Percentiles rank a stretch among this genome's conserved stretches.
phyloP scores from a whole-genome alignment of 2,888 invertebrate genomes.

The Iselma pallidipennis region DNA sequence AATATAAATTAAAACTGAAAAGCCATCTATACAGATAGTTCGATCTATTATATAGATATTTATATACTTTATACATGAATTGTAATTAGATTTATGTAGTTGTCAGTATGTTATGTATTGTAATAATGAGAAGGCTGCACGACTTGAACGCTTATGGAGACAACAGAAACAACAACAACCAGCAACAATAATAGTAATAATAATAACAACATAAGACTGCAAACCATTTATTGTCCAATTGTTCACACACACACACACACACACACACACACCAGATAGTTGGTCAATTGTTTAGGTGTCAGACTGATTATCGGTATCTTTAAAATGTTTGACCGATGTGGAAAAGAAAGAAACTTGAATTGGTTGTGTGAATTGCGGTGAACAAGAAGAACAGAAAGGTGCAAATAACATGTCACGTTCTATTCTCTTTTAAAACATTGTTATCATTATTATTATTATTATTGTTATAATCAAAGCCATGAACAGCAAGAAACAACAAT shows the following conservation, averaged over 20 bases:
- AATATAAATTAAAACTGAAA: too few species aligned
- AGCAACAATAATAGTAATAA: neutral
- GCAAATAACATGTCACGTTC: neutral
- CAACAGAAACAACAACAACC: slow-evolving; percentile 19
- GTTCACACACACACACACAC: neutral
- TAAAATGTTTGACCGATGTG: neutral
- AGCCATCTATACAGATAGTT: too few species aligned
- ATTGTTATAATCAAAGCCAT: slow-evolving; percentile 3
- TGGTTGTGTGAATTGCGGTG: too few species aligned
- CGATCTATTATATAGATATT: neutral
- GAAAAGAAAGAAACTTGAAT: neutral
- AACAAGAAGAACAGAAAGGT: neutral
- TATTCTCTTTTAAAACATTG: neutral
- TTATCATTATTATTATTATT: neutral
- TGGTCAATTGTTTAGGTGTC: slow-evolving; percentile 2
- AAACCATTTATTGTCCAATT: slow-evolving; percentile 3
- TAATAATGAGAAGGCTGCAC: slow-evolving; percentile 41
- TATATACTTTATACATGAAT: slow-evolving; percentile 3
- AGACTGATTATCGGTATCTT: neutral
- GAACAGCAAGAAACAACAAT: neutral
- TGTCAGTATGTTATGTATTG: slow-evolving; percentile 37
- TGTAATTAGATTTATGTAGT: slow-evolving; percentile 34
- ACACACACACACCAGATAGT: neutral
- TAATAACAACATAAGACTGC: neutral
- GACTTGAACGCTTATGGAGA: slow-evolving; percentile 37